phyloP scores from a whole-genome alignment of 2,113 vertebrate species.

The Brachionichthys hirsutus region DNA sequence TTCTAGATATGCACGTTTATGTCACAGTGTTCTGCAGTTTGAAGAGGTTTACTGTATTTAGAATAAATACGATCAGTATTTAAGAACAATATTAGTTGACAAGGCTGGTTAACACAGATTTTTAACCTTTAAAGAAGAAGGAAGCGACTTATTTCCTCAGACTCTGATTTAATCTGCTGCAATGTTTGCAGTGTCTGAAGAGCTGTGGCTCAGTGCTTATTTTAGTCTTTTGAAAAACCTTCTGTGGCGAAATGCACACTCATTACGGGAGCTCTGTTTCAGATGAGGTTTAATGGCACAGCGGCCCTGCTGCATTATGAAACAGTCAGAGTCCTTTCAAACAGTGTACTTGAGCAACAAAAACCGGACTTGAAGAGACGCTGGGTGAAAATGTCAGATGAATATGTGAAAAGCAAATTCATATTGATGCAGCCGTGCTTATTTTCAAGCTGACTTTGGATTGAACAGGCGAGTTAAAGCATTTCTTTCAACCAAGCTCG shows the following conservation, averaged over 20 bases:
- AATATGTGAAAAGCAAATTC: conserved; percentile 33
- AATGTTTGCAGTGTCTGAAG: neutral
- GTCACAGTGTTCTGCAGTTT: neutral
- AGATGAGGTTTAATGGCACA: conserved; percentile 30
- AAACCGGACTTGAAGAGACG: neutral
- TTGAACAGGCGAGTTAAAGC: conserved; percentile 41
- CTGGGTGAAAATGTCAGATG: conserved; percentile 18
- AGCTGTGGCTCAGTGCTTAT: conserved; percentile 1
- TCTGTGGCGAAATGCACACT: conserved; percentile 18
- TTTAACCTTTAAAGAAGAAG: neutral
- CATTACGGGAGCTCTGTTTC: conserved; percentile 18
- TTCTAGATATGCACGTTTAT: neutral
- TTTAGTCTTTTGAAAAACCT: conserved; percentile 14
- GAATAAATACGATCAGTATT: no score
- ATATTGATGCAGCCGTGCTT: conserved; percentile 18
- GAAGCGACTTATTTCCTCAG: conserved; percentile 2
- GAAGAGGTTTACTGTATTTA: no score
- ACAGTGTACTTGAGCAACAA: conserved; percentile 34
- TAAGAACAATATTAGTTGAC: no score
- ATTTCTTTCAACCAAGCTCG: conserved; percentile 9
- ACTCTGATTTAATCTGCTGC: conserved; percentile 7
- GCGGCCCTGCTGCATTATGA: neutral
- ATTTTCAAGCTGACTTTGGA: neutral
- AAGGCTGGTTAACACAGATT: neutral
- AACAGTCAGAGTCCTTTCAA: conserved; percentile 8